Conservation (phyloP, 2,888 invertebrate genomes). For the Amblyjoppa fuscipennis region DNA sequence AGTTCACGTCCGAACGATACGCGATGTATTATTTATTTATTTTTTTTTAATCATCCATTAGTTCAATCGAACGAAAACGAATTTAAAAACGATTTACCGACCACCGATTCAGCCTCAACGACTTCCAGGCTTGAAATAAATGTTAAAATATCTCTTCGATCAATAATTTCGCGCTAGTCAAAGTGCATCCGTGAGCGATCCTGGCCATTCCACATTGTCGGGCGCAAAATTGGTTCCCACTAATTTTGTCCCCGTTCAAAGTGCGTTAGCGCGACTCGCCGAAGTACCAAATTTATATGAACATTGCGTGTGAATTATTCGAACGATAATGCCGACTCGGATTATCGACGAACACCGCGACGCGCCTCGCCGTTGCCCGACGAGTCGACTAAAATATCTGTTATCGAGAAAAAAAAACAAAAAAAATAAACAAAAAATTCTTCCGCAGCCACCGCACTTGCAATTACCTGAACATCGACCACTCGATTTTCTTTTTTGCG, state of each 20-base stretch:
- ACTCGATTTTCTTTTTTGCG: constrained; percentile 3
- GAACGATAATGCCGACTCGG: constrained; percentile 13
- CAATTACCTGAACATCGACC: constrained; percentile 8
- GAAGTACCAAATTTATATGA: neutral
- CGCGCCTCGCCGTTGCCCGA: neutral
- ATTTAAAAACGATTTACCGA: neutral
- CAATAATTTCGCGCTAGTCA: neutral
- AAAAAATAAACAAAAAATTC: neutral
- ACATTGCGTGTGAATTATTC: neutral
- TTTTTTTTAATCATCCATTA: neutral
- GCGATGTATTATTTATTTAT: too few relatives aligned
- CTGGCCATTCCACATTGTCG: neutral
- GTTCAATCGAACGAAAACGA: neutral
- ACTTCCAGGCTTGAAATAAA: neutral
- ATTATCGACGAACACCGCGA: constrained; percentile 15
- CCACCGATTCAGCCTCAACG: neutral
- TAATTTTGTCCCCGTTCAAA: neutral
- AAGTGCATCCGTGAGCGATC: neutral
- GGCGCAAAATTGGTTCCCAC: neutral
- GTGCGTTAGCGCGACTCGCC: neutral
- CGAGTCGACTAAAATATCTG: neutral
- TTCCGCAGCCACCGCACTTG: neutral
- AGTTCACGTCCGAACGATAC: neutral
- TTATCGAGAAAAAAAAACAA: neutral
- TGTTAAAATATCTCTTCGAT: neutral